Percentiles rank a stretch among this genome's conserved stretches.
Evolutionary conservation across 2,113 vertebrate species (phyloP).

Genomic region (Ailuropoda melanoleuca): DNA sequence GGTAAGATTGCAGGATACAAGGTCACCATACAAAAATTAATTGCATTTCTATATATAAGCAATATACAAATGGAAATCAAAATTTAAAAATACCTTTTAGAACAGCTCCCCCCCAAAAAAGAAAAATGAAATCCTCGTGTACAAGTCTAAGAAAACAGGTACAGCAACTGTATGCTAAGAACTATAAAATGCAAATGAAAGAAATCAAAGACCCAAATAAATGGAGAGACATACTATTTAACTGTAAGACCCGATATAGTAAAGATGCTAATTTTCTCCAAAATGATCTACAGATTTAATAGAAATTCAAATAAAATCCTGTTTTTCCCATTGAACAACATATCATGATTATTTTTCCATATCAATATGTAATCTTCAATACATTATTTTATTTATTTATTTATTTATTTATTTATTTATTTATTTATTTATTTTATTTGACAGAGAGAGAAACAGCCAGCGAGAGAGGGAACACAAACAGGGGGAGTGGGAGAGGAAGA

Average conservation of each 20-base stretch:
- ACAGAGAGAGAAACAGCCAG: too few relatives aligned
- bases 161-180: not conserved
- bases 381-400: not conserved
- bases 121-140: not conserved
- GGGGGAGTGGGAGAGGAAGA: too few relatives aligned
- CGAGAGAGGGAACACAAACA: too few relatives aligned
- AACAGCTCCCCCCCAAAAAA: not conserved
- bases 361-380: not conserved
- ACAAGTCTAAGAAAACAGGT: not conserved
- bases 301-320: not conserved
- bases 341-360: not conserved
- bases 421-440: too few relatives aligned
- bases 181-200: not conserved
- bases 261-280: not conserved
- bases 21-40: not conserved
- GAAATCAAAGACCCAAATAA: not conserved
- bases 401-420: too few relatives aligned
- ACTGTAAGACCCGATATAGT: not conserved
- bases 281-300: not conserved
- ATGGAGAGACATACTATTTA: not conserved
- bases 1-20: not conserved
- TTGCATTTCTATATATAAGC: not conserved
- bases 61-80: not conserved
- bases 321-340: not conserved
- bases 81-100: not conserved